Conservation (phyloP, 2,797 vertebrate genomes). For the Platalea minor region DNA sequence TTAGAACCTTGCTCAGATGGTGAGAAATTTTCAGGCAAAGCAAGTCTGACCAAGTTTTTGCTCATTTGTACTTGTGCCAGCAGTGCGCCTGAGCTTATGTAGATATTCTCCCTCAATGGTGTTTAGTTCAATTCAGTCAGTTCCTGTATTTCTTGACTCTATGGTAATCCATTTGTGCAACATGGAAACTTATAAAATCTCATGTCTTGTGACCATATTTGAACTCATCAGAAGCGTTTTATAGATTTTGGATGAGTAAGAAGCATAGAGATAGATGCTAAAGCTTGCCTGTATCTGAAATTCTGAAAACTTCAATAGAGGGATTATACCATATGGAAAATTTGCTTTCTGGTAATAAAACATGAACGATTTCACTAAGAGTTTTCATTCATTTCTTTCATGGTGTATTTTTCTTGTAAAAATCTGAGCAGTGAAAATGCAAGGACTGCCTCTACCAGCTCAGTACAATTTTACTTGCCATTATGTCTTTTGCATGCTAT, state of each 20-base stretch:
- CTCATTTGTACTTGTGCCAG: neutral
- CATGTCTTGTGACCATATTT: neutral
- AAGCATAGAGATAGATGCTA: neutral
- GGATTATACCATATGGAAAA: neutral
- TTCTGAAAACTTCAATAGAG: neutral
- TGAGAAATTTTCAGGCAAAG: neutral
- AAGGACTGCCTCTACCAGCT: neutral
- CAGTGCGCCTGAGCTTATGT: neutral
- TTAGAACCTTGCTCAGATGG: neutral
- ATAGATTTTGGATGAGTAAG: neutral
- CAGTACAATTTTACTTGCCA: neutral
- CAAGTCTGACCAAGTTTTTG: neutral
- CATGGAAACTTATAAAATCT: neutral
- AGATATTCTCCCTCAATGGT: neutral
- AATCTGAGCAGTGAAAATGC: neutral
- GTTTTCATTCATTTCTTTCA: neutral
- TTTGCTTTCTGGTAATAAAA: neutral
- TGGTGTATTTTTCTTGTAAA: neutral
- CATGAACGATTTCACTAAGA: neutral
- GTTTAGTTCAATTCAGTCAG: neutral
- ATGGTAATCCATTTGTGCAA: neutral
- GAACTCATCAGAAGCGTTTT: neutral
- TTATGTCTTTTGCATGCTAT: neutral
- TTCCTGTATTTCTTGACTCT: conserved; percentile 26
- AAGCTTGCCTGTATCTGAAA: neutral